phyloP scores from a whole-genome alignment of 2,888 invertebrate species.

The Lutraria lutraria region DNA sequence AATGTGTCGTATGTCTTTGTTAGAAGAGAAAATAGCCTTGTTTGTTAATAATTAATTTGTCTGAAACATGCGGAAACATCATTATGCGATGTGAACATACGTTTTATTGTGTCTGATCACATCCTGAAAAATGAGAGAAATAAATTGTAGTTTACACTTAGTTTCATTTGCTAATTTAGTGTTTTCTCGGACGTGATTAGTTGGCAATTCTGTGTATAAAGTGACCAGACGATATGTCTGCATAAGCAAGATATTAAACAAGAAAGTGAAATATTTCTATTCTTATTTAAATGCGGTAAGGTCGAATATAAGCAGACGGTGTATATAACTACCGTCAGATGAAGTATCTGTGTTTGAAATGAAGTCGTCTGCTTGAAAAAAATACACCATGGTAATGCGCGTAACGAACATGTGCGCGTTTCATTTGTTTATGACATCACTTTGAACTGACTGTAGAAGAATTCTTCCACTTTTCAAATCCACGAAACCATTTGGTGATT shows the following conservation, averaged over 20 bases:
- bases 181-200: neutral
- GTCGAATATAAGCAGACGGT: neutral
- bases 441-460: neutral
- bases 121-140: neutral
- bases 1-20: neutral
- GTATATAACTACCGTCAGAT: neutral
- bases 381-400: neutral
- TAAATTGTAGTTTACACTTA: neutral
- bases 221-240: neutral
- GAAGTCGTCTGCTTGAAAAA: neutral
- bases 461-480: neutral
- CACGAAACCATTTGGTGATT: no score
- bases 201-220: neutral
- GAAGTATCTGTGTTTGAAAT: neutral
- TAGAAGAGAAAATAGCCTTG: neutral
- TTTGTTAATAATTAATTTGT: neutral
- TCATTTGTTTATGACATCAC: neutral
- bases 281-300: neutral
- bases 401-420: slow-evolving; percentile 2
- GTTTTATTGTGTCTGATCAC: neutral
- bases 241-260: neutral
- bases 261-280: neutral
- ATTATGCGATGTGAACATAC: neutral
- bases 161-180: neutral
- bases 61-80: neutral